These are phyloP conservation scores for Tupaia tana DNA, from an alignment of 2,113 vertebrate species.

Conservation along the genomic window DNA sequence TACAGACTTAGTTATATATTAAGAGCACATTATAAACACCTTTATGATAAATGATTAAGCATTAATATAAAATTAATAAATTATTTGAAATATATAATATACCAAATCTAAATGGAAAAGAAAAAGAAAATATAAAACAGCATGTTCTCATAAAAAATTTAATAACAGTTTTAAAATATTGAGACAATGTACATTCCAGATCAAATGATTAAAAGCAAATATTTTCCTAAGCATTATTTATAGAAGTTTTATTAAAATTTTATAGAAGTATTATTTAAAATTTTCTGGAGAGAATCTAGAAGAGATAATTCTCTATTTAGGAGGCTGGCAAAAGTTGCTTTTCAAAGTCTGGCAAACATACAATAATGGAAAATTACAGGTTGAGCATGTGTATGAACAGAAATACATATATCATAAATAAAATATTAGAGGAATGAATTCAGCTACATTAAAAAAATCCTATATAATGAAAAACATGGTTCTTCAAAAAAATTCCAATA, in stretches of 20 bases:
- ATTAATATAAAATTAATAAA: not conserved
- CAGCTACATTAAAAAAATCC: not conserved
- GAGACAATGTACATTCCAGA: not conserved
- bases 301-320: not conserved
- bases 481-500: not conserved
- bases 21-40: not conserved
- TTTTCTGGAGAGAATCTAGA: not conserved
- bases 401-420: not conserved
- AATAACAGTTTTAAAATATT: not conserved
- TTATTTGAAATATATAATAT: not conserved
- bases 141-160: not conserved
- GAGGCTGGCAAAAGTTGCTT: not conserved
- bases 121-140: not conserved
- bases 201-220: not conserved
- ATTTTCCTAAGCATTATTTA: no score
- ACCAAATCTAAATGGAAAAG: not conserved
- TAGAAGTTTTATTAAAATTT: no score
- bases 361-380: not conserved
- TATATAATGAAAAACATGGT: not conserved
- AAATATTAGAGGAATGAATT: not conserved
- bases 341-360: not conserved
- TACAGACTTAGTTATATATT: not conserved
- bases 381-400: not conserved
- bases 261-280: not conserved
- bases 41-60: not conserved